Evolutionary conservation across 2,888 invertebrate species (phyloP), one percentile per base, ranked within the genome.

Genomic region (Hirtodrosophila trivittata): DNA sequence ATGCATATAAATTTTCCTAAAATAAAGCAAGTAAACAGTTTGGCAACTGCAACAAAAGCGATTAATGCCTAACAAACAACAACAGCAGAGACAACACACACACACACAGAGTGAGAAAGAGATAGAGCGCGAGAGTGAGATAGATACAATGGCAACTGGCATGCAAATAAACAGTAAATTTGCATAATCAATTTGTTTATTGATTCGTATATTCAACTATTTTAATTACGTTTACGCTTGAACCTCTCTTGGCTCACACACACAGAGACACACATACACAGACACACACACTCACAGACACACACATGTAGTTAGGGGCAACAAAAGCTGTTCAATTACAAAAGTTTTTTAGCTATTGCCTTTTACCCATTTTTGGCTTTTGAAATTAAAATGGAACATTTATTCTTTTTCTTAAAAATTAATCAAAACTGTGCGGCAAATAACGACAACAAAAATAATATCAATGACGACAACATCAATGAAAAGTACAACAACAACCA

Each of bases 181-280:
- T 81, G 80, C 83, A 81, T 81, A 81, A 81, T 83, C 80, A 85
- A 83, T 81, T 85, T 85, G 81, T 76, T 86, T 81, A 74, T 82
- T 86, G 76, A 83, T 78, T 78, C 80, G 83, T 66, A 70, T 68
- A 75, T 67, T 83, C 64, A 75, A 68, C 76, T 73, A 74, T 82
- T 85, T 81, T 85, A 81, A 81, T 82, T 85, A 75, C 82, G 75
- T 66, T 76, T 72, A 56, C 62, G 72, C 43, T 58, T 59, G 42
- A 60, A 50, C 50, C 45, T 60, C 51, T 41, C 54, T 57, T 57
- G 16, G 32, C 26, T n/a, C 42, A 51, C 28, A 33, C 21, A 38
- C 6, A 42, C 12, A 46, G 4, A n/a, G 12, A 49, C 1, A 49
- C 26, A 56, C 25, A 14, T 10, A 28, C 30, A 30, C 5, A 26